Conservation (phyloP, 2,113 vertebrate species). For the Cathartes aura region DNA sequence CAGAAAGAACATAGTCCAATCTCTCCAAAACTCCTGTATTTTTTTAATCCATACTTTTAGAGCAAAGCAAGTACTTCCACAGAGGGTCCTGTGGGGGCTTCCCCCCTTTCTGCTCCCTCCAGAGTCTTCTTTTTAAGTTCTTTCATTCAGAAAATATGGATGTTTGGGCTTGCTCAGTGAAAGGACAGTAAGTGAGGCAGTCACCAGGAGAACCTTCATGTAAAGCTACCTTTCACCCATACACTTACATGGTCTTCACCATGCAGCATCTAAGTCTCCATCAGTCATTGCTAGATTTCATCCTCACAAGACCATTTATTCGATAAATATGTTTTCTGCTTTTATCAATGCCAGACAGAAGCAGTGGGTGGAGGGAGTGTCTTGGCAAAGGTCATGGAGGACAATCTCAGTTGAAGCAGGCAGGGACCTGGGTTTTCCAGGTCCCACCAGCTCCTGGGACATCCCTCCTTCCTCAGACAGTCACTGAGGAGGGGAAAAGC, state of each 20-base stretch:
- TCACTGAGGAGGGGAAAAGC: rapidly evolving
- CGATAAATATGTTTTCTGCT: background rate
- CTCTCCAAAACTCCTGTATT: background rate
- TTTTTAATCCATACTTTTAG: background rate
- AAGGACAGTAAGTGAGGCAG: background rate
- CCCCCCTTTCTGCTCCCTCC: background rate
- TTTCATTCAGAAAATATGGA: background rate
- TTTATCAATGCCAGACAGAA: background rate
- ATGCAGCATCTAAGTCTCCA: background rate
- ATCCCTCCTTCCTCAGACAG: background rate
- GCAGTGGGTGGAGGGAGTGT: background rate
- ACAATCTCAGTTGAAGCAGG: background rate
- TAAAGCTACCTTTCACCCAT: background rate
- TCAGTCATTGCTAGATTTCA: background rate
- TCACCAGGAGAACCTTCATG: background rate
- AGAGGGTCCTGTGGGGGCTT: background rate
- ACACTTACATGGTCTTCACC: background rate
- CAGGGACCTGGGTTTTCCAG: background rate
- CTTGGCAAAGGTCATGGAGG: background rate
- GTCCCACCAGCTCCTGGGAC: background rate
- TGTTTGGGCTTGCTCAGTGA: background rate
- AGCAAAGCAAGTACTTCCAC: background rate
- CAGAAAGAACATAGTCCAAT: background rate
- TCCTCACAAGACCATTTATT: background rate
- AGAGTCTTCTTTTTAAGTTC: background rate